phyloP scores from a whole-genome alignment of 92 coral and sea anemone species.

The Umimayanthus kanabou region DNA sequence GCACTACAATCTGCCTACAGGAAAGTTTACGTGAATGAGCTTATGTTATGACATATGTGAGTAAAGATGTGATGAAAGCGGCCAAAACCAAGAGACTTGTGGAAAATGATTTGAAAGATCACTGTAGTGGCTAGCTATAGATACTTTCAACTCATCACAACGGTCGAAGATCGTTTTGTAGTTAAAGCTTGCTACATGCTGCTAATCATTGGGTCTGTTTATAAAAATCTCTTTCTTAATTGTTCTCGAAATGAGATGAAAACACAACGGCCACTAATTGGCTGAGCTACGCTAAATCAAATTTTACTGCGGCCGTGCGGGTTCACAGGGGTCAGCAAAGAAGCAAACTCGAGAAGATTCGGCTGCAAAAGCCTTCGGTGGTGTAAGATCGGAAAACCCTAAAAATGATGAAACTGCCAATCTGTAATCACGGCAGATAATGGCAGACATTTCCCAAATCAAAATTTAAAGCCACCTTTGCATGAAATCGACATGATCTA shows the following conservation, averaged over 20 bases:
- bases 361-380: not conserved
- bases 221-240: no score
- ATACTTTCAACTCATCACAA: not conserved
- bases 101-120: not conserved
- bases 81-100: no score
- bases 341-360: not conserved
- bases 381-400: not conserved
- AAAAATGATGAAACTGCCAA: not conserved
- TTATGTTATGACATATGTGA: no score
- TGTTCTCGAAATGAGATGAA: not conserved
- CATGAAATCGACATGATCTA: conserved; percentile 24
- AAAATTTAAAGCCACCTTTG: not conserved
- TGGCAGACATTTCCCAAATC: not conserved
- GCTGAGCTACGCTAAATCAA: not conserved
- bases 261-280: not conserved
- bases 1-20: not conserved
- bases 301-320: not conserved
- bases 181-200: not conserved
- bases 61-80: no score
- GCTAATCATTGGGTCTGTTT: not conserved
- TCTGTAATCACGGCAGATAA: not conserved
- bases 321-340: not conserved
- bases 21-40: no score
- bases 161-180: no score
- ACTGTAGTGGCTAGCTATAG: not conserved